Conservation (phyloP, 2,888 invertebrate genomes). For the Apocheima hispidaria region DNA sequence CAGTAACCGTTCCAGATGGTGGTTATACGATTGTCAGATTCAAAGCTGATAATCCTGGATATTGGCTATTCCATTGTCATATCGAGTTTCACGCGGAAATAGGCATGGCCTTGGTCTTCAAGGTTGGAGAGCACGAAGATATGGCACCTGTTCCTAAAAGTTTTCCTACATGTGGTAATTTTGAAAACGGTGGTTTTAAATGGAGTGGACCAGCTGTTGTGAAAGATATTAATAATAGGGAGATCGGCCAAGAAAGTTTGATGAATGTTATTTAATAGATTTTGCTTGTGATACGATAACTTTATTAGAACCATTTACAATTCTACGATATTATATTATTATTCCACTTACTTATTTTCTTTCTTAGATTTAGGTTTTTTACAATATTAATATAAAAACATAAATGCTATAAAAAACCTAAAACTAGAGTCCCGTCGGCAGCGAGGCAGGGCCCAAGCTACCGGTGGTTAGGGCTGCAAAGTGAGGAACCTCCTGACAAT, state of each 20-base stretch:
- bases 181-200: conserved; percentile 12
- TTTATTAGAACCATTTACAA: no score
- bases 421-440: no score
- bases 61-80: conserved; percentile 97
- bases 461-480: no score
- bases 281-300: no score
- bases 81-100: conserved; percentile 96
- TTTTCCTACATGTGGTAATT: conserved; percentile 91
- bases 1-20: conserved; percentile 95
- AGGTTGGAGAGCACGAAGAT: conserved; percentile 92
- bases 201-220: background rate
- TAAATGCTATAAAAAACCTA: no score
- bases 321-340: no score
- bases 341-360: no score
- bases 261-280: no score
- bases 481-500: no score
- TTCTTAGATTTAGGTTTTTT: no score
- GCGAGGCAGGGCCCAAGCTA: no score
- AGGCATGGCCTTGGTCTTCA: conserved; percentile 95
- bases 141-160: conserved; percentile 90
- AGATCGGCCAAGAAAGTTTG: background rate
- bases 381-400: no score
- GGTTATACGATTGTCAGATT: conserved; percentile 95
- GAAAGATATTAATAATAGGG: background rate
- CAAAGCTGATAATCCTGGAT: conserved; percentile 94